Percentiles rank a stretch among this genome's conserved stretches.
These are phyloP conservation scores for Stenodema calcarata DNA, from an alignment of 2,888 invertebrate species.

Conservation along the genomic window DNA sequence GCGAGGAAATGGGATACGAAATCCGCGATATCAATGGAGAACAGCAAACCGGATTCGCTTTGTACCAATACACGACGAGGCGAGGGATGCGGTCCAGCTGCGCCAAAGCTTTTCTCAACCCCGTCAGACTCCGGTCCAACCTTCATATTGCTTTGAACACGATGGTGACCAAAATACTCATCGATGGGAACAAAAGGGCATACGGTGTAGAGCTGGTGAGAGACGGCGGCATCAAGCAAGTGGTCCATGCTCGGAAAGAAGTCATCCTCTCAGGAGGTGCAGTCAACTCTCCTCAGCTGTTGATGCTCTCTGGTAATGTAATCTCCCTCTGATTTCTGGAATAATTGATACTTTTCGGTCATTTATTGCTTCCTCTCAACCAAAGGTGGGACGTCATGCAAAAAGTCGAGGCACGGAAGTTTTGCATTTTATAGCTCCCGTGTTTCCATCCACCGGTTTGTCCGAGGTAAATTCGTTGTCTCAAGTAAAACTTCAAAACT, in stretches of 20 bases:
- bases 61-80: constrained; percentile 89
- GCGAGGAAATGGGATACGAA: constrained; percentile 91
- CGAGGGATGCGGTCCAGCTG: constrained; percentile 82
- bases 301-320: constrained; percentile 74
- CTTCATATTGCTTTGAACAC: constrained; percentile 82
- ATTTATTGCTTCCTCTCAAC: too few relatives aligned
- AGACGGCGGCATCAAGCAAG: constrained; percentile 68
- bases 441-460: too few relatives aligned
- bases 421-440: too few relatives aligned
- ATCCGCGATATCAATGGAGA: constrained; percentile 84
- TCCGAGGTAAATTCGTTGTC: too few relatives aligned
- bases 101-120: constrained; percentile 84
- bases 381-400: too few relatives aligned
- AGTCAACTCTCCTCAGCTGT: constrained; percentile 87
- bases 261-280: constrained; percentile 89
- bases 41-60: constrained; percentile 84
- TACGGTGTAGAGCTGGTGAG: constrained; percentile 81
- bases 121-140: constrained; percentile 75
- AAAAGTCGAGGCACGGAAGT: too few relatives aligned
- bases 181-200: constrained; percentile 75
- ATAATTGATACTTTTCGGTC: too few relatives aligned
- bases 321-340: too few relatives aligned
- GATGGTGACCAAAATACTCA: constrained; percentile 78
- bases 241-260: constrained; percentile 75
- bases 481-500: too few relatives aligned